These are phyloP conservation scores for Melanerpes formicivorus DNA, from an alignment of 2,113 vertebrate species.

Conservation along the genomic window DNA sequence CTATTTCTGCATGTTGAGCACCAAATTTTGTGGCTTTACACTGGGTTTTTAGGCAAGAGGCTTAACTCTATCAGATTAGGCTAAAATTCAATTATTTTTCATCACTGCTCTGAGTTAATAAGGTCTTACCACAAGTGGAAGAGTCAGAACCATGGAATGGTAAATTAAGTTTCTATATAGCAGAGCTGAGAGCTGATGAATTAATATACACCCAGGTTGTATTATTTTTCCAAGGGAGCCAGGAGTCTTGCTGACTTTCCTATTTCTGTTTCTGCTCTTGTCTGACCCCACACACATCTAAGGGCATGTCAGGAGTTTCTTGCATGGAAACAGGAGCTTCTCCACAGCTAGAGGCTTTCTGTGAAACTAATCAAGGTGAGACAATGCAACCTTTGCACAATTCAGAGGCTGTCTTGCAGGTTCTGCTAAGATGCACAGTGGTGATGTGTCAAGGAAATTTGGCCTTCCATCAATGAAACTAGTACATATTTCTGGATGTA, in stretches of 20 bases:
- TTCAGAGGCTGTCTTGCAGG: not conserved
- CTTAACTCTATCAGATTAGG: fast-evolving
- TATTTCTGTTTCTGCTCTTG: not conserved
- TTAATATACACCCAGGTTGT: not conserved
- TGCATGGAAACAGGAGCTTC: not conserved
- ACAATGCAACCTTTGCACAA: not conserved
- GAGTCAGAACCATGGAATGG: not conserved
- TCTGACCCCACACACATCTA: not conserved
- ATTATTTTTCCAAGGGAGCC: not conserved
- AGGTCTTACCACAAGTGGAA: not conserved
- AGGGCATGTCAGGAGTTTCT: not conserved
- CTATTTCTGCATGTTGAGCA: not conserved
- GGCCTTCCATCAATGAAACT: not conserved
- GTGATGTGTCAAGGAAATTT: not conserved
- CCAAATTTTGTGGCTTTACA: not conserved
- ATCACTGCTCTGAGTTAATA: not conserved
- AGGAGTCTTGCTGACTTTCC: not conserved
- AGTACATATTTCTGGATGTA: not conserved
- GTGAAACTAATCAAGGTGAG: not conserved
- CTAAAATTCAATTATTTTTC: not conserved
- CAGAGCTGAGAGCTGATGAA: not conserved
- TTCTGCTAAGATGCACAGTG: not conserved
- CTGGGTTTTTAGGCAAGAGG: not conserved
- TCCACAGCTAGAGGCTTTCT: not conserved
- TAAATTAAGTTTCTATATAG: not conserved